Evolutionary conservation across 2,888 invertebrate species (phyloP).

Genomic region (Zhengitettix transpicula): DNA sequence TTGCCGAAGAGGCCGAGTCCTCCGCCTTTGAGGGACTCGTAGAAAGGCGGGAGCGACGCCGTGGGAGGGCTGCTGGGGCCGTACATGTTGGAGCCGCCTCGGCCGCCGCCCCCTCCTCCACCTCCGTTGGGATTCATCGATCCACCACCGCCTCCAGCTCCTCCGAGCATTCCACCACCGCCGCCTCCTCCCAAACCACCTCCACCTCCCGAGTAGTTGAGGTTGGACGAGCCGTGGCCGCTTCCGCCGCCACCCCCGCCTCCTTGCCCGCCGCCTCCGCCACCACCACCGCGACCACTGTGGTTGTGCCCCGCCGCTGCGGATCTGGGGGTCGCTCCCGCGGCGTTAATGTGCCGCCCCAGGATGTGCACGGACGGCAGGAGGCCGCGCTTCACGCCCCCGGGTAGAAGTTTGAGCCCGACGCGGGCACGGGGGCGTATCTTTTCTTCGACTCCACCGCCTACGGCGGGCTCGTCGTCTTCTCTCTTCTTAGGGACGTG

Average conservation of each 20-base stretch:
- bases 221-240: conserved; percentile 6
- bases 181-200: conserved; percentile 29
- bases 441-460: conserved; percentile 17
- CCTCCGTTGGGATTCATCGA: conserved; percentile 42
- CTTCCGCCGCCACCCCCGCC: conserved; percentile 30
- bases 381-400: conserved; percentile 15
- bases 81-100: conserved; percentile 47
- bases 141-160: conserved; percentile 19
- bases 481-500: conserved; percentile 53
- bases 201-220: conserved; percentile 4
- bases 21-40: conserved; percentile 69
- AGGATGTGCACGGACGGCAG: conserved; percentile 3
- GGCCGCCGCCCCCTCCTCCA: conserved; percentile 38
- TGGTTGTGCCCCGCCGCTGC: conserved; percentile 23
- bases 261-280: conserved; percentile 30
- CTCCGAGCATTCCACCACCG: conserved; percentile 22
- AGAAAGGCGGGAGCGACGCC: conserved; percentile 75
- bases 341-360: conserved; percentile 2
- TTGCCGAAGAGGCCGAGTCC: conserved; percentile 40
- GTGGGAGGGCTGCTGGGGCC: conserved; percentile 79
- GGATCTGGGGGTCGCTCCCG: conserved; percentile 17
- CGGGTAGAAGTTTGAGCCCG: conserved; percentile 17
- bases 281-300: conserved; percentile 33
- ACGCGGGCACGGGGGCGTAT: conserved; percentile 17
- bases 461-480: conserved; percentile 15